Evolutionary conservation across 2,797 vertebrate species (phyloP).

Genomic region (Sylvilagus floridanus): DNA sequence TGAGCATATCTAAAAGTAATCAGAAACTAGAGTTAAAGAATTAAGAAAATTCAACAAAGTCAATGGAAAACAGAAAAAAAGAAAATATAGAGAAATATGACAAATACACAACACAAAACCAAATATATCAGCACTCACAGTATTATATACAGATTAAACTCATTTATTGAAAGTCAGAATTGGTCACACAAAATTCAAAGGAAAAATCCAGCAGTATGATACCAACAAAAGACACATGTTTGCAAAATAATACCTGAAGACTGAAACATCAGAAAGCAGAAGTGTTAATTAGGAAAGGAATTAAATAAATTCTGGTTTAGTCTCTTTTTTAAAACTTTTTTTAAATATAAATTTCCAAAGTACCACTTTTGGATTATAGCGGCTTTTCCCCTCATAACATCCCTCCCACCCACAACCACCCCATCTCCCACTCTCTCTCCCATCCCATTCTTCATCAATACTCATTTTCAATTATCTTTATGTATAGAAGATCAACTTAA

Average conservation of each 20-base stretch:
- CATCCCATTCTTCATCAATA: no score
- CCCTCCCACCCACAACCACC: no score
- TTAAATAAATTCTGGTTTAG: neutral
- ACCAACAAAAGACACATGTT: neutral
- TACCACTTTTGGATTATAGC: no score
- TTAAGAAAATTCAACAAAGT: slow-evolving; percentile 43
- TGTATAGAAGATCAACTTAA: no score
- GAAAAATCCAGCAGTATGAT: neutral
- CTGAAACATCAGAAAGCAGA: neutral
- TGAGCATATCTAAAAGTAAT: neutral
- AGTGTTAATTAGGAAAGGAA: slow-evolving; percentile 2
- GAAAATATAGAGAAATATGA: neutral
- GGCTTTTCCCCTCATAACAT: no score
- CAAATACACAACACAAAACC: slow-evolving; percentile 28
- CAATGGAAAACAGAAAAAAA: slow-evolving; percentile 19
- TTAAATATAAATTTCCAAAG: no score
- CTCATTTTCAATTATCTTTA: no score
- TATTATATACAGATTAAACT: neutral
- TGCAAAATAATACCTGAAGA: neutral
- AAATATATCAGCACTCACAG: neutral
- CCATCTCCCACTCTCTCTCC: no score
- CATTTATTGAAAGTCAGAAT: slow-evolving; percentile 12
- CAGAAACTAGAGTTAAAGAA: neutral
- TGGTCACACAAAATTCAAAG: neutral
- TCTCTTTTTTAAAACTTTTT: no score